A percentile compares a stretch with the other conserved stretches of the same genome.
phyloP scores from a whole-genome alignment of 2,797 vertebrate species.

The Falco rusticolus region DNA sequence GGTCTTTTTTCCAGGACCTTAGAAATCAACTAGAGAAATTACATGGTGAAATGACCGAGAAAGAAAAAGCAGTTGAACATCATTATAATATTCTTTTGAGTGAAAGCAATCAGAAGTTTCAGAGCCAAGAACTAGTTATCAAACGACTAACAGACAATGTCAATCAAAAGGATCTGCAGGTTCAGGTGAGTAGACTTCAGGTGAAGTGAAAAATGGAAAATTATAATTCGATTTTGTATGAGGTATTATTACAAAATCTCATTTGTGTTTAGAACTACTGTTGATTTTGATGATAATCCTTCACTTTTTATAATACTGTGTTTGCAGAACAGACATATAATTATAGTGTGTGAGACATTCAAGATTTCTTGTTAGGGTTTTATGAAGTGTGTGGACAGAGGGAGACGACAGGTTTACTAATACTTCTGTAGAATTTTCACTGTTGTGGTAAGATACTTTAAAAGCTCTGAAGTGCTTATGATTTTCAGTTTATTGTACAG shows the following conservation, averaged over 20 bases:
- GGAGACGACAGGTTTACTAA: not conserved
- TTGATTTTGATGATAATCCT: conserved; percentile 33
- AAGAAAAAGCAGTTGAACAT: conserved; percentile 83
- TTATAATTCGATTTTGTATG: not conserved
- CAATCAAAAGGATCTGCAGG: conserved; percentile 84
- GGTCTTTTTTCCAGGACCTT: conserved; percentile 81
- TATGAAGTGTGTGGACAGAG: not conserved
- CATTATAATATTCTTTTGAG: conserved; percentile 82
- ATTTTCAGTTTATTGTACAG: conserved; percentile 22
- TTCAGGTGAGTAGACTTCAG: conserved; percentile 79
- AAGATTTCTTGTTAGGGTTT: not conserved
- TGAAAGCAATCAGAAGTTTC: conserved; percentile 83
- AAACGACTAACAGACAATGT: conserved; percentile 81
- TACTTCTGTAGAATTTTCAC: conserved; percentile 34
- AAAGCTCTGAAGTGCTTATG: conserved; percentile 34
- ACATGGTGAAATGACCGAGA: conserved; percentile 83
- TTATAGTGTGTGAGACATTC: not conserved
- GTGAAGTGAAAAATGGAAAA: conserved; percentile 34
- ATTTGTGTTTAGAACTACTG: not conserved
- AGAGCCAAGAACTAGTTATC: conserved; percentile 84
- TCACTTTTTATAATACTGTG: not conserved
- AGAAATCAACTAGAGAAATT: conserved; percentile 93
- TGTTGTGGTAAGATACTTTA: conserved; percentile 76
- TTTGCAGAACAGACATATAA: conserved; percentile 31
- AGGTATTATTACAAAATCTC: not conserved